Evolutionary conservation across 2,888 invertebrate species (phyloP).

Genomic region (Drosophila cognata): DNA sequence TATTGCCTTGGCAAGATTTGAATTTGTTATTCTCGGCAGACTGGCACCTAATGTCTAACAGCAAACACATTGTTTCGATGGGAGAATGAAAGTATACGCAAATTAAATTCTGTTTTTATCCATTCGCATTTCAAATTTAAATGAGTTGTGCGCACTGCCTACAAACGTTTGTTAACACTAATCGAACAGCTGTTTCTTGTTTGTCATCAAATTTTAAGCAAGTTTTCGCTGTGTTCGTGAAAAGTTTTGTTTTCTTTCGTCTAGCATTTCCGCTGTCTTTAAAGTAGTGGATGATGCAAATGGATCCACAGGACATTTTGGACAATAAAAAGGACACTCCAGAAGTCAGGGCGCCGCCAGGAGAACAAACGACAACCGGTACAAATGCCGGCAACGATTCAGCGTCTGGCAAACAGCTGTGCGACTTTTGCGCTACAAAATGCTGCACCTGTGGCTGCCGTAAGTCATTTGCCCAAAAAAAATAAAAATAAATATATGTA

Average conservation of each 20-base stretch:
- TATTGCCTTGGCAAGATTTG: slow-evolving; percentile 36
- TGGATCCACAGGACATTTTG: slow-evolving; percentile 7
- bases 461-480: slow-evolving; percentile 33
- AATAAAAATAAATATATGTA: background rate
- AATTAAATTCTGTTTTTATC: background rate
- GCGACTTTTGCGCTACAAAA: slow-evolving; percentile 23
- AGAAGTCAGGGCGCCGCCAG: background rate
- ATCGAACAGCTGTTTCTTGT: slow-evolving; percentile 34
- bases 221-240: background rate
- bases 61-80: slow-evolving; percentile 3
- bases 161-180: slow-evolving; percentile 41
- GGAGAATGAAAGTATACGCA: background rate
- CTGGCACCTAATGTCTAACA: background rate
- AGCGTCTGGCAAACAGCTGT: slow-evolving; percentile 30
- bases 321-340: background rate
- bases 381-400: slow-evolving; percentile 16
- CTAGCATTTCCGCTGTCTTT: background rate
- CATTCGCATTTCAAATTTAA: slow-evolving; percentile 12
- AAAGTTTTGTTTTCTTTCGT: background rate
- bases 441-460: slow-evolving; percentile 51
- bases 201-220: slow-evolving; percentile 7
- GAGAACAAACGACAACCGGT: background rate
- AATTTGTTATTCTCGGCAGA: slow-evolving; percentile 24
- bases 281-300: background rate
- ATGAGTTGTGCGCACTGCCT: background rate